phyloP scores from a whole-genome alignment of 2,797 vertebrate genomes.

The Hirundo rustica region DNA sequence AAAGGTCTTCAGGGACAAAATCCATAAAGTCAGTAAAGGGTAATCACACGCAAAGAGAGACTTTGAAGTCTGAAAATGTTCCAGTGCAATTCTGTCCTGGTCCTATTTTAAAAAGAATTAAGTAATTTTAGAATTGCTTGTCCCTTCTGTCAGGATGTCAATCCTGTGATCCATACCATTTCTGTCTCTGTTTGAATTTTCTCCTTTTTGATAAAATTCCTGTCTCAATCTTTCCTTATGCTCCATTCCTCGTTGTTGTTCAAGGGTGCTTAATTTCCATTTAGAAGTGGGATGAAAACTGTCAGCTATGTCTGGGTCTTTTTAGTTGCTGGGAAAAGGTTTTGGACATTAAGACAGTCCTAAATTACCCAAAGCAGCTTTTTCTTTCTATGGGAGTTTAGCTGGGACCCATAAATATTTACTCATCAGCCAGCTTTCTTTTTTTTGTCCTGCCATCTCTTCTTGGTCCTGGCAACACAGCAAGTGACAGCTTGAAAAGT shows the following conservation, averaged over 20 bases:
- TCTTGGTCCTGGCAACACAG: neutral
- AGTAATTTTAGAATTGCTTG: neutral
- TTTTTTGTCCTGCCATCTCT: neutral
- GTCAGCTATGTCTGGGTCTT: neutral
- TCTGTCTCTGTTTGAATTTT: neutral
- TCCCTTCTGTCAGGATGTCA: neutral
- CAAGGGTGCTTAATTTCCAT: neutral
- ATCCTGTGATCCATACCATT: neutral
- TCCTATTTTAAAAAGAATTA: neutral
- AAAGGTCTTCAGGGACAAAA: neutral
- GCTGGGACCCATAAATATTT: neutral
- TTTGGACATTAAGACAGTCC: neutral
- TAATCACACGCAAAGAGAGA: neutral
- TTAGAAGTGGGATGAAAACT: neutral
- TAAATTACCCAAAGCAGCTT: neutral
- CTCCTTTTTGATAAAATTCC: neutral
- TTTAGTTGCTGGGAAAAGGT: neutral
- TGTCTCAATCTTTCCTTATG: accelerated
- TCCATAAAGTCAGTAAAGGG: neutral
- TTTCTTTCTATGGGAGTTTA: neutral
- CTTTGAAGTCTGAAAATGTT: neutral
- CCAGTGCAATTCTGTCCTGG: neutral
- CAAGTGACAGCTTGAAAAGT: neutral
- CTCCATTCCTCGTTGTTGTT: neutral
- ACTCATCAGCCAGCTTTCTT: neutral